Conservation (phyloP, 1,140 invertebrate species). For the Drosophila simulans region DNA sequence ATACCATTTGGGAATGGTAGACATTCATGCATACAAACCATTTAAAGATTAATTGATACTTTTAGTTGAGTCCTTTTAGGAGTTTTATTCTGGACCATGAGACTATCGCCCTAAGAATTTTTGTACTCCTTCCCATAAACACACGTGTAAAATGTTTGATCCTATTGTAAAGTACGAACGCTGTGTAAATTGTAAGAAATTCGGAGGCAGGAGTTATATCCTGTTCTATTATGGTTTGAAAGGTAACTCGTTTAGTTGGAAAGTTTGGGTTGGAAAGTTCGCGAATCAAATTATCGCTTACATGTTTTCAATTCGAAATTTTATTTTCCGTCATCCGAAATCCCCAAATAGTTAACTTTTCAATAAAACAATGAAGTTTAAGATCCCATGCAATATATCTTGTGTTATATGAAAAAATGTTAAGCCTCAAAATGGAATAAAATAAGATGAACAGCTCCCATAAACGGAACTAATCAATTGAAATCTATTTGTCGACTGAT, state of each 20-base stretch:
- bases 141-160: slow-evolving; percentile 15
- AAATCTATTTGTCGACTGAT: slow-evolving; percentile 15
- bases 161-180: slow-evolving; percentile 2
- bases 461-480: too few relatives aligned
- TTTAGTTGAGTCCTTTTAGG: slow-evolving; percentile 19
- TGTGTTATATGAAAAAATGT: not conserved
- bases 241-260: slow-evolving; percentile 9
- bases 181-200: slow-evolving; percentile 7
- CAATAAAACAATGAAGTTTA: not conserved
- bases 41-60: slow-evolving; percentile 5
- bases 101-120: slow-evolving; percentile 2
- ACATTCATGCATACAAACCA: slow-evolving; percentile 11
- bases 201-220: not conserved
- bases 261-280: not conserved
- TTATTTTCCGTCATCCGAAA: too few relatives aligned
- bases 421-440: not conserved
- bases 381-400: not conserved
- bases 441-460: not conserved
- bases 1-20: slow-evolving; percentile 72
- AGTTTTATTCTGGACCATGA: slow-evolving; percentile 19
- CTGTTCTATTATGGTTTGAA: not conserved
- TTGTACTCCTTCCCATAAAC: not conserved
- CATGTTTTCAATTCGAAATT: not conserved
- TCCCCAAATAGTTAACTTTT: not conserved
- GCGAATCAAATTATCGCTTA: not conserved